Evolutionary conservation across 2,113 vertebrate genomes (phyloP).

Genomic region (Myodes glareolus): DNA sequence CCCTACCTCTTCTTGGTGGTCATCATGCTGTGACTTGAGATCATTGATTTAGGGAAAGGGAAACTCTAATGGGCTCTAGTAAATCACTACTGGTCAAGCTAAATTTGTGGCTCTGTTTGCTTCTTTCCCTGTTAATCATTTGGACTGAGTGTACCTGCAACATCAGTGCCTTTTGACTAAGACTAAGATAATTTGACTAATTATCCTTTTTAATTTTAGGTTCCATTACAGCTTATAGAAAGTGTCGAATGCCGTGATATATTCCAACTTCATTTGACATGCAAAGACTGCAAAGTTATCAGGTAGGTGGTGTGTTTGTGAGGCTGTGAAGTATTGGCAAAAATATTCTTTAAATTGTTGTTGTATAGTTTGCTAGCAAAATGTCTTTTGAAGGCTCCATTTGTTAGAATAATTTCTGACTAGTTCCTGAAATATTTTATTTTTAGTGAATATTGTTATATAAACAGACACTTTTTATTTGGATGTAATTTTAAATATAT

Average conservation of each 20-base stretch:
- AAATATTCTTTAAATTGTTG: slow-evolving; percentile 53
- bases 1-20: not conserved
- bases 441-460: slow-evolving; percentile 30
- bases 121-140: slow-evolving; percentile 46
- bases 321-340: slow-evolving; percentile 1
- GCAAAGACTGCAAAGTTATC: slow-evolving; percentile 98
- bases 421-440: slow-evolving; percentile 49
- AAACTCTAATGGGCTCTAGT: not conserved
- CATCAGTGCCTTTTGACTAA: slow-evolving; percentile 56
- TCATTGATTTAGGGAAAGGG: not conserved
- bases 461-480: slow-evolving; percentile 14
- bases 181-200: too few relatives aligned
- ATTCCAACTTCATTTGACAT: slow-evolving; percentile 97
- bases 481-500: slow-evolving; percentile 43
- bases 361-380: slow-evolving; percentile 48
- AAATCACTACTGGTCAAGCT: not conserved
- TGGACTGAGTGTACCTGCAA: slow-evolving; percentile 23
- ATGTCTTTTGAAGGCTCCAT: slow-evolving; percentile 13
- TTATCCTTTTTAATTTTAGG: slow-evolving; percentile 86
- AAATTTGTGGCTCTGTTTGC: not conserved
- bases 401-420: slow-evolving; percentile 50
- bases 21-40: not conserved
- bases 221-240: slow-evolving; percentile 97
- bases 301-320: slow-evolving; percentile 86
- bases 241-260: slow-evolving; percentile 96